Base-by-base conservation (phyloP, 2,888 invertebrate genomes). In the Hypolimnas misippus region DNA sequence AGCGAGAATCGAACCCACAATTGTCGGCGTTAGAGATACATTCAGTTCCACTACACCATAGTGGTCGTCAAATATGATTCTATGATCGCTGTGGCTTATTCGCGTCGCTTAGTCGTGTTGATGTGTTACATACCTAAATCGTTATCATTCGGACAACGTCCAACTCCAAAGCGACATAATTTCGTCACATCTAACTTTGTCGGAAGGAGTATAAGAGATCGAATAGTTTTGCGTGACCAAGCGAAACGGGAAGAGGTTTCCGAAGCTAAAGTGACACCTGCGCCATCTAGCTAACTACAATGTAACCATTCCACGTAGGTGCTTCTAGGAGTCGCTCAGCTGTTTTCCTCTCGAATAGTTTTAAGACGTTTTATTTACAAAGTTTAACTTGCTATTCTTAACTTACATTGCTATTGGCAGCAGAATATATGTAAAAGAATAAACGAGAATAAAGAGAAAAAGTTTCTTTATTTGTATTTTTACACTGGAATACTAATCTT, bases 151-250 rank as follows among this genome's bases (percentile, higher is more conserved):
- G 12, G 35, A n/a, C 35, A 3, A n/a, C 35, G 35, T n/a, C 12
- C 35, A n/a, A 38, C n/a, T 3, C 3, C n/a, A 38, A 38, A 38
- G n/a, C 35, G n/a, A 38, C 0, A n/a, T 3, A 38, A 38, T n/a
- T 38, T n/a, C 35, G 12, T n/a, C 35, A n/a, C 35, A 38, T 38
- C n/a, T n/a, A 38, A 38, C 35, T 38, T 38, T n/a, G 35, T 38
- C 35, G n/a, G n/a, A n/a, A 38, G n/a, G 12, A n/a, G n/a, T 38
- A 38, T n/a, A 38, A 38, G 35, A 38, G 35, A 38, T 38, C 35
- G 35, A 38, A 38, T 38, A 38, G n/a, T n/a, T 38, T 38, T 38
- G 35, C 35, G 35, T 38, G n/a, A 38, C n/a, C 35, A 38, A 38
- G 35, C 35, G 35, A 38, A 38, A 38, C n/a, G 4, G n/a, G n/a